Conservation (phyloP, 2,113 vertebrate species). For the Melanocharis versteri region DNA sequence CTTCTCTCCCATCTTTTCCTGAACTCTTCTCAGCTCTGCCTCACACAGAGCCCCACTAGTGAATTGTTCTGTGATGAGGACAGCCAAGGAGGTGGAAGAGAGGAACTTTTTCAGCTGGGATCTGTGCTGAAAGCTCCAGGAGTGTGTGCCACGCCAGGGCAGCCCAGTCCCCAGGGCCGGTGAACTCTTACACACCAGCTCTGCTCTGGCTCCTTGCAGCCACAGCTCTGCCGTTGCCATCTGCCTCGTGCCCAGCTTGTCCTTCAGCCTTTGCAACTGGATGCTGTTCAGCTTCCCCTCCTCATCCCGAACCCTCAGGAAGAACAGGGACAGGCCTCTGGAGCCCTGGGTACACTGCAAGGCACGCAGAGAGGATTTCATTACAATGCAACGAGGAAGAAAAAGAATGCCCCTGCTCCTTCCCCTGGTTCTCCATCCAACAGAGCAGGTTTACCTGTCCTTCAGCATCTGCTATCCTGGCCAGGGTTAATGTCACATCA, state of each 20-base stretch:
- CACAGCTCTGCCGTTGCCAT: conserved; percentile 87
- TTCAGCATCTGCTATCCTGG: conserved; percentile 69
- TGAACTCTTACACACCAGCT: conserved; percentile 59
- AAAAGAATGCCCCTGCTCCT: background rate
- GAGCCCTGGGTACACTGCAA: conserved; percentile 70
- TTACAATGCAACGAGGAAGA: background rate
- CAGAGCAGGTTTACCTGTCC: conserved; percentile 71
- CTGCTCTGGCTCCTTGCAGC: conserved; percentile 76
- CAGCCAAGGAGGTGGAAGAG: background rate
- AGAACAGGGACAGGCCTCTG: conserved; percentile 83
- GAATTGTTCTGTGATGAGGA: background rate
- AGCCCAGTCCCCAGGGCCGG: background rate
- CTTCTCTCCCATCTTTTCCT: background rate
- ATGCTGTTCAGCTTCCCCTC: conserved; percentile 77
- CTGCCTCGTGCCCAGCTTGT: conserved; percentile 85
- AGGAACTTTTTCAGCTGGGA: background rate
- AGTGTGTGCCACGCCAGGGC: background rate
- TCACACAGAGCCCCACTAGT: background rate
- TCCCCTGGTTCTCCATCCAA: background rate
- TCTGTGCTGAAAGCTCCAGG: background rate
- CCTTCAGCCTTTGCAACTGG: conserved; percentile 84
- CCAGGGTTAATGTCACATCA: conserved; percentile 82
- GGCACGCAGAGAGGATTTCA: background rate
- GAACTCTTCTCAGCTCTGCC: background rate
- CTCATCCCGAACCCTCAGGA: conserved; percentile 73